Base-by-base conservation (phyloP, 2,113 vertebrate genomes). In the Eudorcas thomsonii region DNA sequence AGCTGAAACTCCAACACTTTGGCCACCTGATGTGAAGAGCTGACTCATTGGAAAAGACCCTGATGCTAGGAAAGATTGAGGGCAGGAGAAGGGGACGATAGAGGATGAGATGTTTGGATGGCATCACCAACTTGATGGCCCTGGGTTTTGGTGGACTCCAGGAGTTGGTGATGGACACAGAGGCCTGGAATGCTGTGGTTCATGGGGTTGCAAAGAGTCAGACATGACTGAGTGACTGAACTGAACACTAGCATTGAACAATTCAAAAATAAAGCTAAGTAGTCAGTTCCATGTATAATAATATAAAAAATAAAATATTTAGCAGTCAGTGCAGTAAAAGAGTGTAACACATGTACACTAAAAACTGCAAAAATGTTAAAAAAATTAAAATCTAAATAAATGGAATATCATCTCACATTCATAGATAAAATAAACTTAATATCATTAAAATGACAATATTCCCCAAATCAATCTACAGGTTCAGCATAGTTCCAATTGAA, bases 71-170 rank as follows among this genome's bases (percentile, higher is more conserved):
- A 33, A 33, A 33, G 30, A 64, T 4, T 64, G 60, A 33, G 30
- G 60, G 60, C 30, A 62, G 14, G 60, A 62, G 30, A 62, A 62
- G 6, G 28, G 14, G 60, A 62, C 1, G 6, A 62, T 30, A 33
- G 14, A 62, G 28, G 14, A 62, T 33, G 30, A 33, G 60, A 62
- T 33, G 60, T 14, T 33, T 62, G 14, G 14, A 62, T 62, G 14
- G 60, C 14, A 62, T 62, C 14, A 62, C 14, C 3, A 1, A 62
- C 60, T 62, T 7, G 14, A 16, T 33, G 14, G 3, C 7, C 60
- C 13, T 62, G 28, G 3, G 30, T 62, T 33, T 62, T 1, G 6
- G 60, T 33, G 14, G 14, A 62, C 60, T 62, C 14, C 0, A 0
- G 30, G 30, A 62, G 14, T 7, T 62, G 60, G 14, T 62, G 28